These are phyloP conservation scores for Lasaia peninsularis DNA, from an alignment of 1,140 invertebrate genomes.

Conservation along the genomic window DNA sequence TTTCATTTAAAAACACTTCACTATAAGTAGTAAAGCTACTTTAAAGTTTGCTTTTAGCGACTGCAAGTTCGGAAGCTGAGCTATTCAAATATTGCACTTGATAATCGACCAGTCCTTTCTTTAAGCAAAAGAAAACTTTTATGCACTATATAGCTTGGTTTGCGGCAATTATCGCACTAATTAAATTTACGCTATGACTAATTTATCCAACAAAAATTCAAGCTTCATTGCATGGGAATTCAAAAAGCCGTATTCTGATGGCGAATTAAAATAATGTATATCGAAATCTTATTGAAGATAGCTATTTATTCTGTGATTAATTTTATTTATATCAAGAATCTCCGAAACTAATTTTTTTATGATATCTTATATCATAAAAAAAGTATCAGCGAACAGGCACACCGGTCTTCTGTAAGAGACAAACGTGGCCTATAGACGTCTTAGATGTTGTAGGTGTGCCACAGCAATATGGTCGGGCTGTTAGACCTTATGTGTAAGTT, in stretches of 20 bases:
- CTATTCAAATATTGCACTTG: conserved; percentile 33
- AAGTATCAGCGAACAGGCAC: too few relatives aligned
- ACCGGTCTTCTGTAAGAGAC: too few relatives aligned
- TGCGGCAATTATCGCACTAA: conserved; percentile 46
- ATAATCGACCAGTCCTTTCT: conserved; percentile 26
- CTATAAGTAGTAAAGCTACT: background rate
- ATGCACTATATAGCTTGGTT: conserved; percentile 26
- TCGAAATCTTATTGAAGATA: too few relatives aligned
- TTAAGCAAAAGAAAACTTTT: conserved; percentile 22
- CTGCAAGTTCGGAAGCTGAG: conserved; percentile 29
- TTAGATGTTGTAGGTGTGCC: too few relatives aligned
- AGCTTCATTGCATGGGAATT: background rate
- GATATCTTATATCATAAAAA: too few relatives aligned
- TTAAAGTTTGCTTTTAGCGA: conserved; percentile 21
- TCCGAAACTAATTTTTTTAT: too few relatives aligned
- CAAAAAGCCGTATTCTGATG: conserved; percentile 2
- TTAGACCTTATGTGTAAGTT: too few relatives aligned
- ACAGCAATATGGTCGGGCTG: too few relatives aligned
- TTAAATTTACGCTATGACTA: conserved; percentile 52
- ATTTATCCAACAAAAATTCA: conserved; percentile 42
- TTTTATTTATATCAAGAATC: too few relatives aligned
- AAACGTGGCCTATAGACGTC: too few relatives aligned
- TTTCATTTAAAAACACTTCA: too few relatives aligned
- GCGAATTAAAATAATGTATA: background rate
- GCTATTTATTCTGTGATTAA: too few relatives aligned